phyloP scores from a whole-genome alignment of 2,888 invertebrate species.

The Stenoptilia bipunctidactyla region DNA sequence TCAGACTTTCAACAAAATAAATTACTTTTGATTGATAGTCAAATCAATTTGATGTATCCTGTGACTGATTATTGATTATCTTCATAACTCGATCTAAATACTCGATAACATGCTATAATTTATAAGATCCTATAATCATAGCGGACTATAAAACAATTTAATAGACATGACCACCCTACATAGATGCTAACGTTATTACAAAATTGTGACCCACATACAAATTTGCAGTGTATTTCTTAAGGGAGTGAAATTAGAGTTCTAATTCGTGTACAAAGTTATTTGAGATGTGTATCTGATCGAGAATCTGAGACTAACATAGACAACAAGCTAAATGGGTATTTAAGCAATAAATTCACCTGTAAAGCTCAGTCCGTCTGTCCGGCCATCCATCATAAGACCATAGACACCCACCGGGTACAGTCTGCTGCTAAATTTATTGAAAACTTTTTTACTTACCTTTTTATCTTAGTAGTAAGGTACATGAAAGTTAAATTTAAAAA shows the following conservation, averaged over 20 bases:
- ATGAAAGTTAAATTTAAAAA: too few relatives aligned
- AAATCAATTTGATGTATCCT: background rate
- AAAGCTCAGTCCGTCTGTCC: slow-evolving; percentile 22
- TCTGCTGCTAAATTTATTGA: too few relatives aligned
- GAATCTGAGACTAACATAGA: slow-evolving; percentile 18
- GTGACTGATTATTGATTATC: background rate
- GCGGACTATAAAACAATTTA: slow-evolving; percentile 25
- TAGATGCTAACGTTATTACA: slow-evolving; percentile 14
- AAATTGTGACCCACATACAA: slow-evolving; percentile 11
- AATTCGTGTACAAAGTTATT: background rate
- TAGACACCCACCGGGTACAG: slow-evolving; percentile 20
- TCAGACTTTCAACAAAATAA: too few relatives aligned
- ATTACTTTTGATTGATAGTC: too few relatives aligned
- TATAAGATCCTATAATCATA: slow-evolving; percentile 16
- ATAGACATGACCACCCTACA: slow-evolving; percentile 24
- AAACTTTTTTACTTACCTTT: too few relatives aligned
- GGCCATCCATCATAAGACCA: slow-evolving; percentile 25
- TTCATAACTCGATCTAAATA: slow-evolving; percentile 5
- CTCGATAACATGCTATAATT: slow-evolving; percentile 19
- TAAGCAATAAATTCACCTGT: slow-evolving; percentile 29
- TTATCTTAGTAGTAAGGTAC: too few relatives aligned
- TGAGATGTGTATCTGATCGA: slow-evolving; percentile 7
- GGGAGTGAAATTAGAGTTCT: too few relatives aligned
- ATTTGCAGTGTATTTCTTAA: background rate
- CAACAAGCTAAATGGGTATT: slow-evolving; percentile 27